Percentiles rank a stretch among this genome's conserved stretches.
Evolutionary conservation across 2,888 invertebrate species (phyloP).

Genomic region (Eupithecia inturbata): DNA sequence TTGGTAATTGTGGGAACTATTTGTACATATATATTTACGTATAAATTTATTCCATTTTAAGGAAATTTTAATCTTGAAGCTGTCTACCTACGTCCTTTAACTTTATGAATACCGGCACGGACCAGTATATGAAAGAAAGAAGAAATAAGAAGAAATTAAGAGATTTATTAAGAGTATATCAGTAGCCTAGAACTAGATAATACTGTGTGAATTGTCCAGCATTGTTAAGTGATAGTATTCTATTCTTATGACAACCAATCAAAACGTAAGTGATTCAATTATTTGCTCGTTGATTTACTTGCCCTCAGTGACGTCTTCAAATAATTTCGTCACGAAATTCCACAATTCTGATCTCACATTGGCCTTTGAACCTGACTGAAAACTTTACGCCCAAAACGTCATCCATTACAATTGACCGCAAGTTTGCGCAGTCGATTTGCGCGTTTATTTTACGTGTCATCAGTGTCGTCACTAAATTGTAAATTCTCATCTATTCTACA

Average conservation of each 20-base stretch:
- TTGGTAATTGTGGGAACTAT: constrained; percentile 18
- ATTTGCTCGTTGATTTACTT: neutral
- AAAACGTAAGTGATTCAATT: neutral
- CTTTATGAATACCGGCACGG: neutral
- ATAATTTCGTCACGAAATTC: neutral
- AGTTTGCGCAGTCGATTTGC: neutral
- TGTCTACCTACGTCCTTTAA: neutral
- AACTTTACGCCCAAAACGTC: neutral
- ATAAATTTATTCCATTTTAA: neutral
- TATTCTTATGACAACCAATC: neutral
- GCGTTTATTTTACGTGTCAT: neutral
- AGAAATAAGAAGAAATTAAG: too few species aligned
- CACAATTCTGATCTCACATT: neutral
- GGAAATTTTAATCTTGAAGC: neutral
- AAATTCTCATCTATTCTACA: neutral
- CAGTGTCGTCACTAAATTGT: constrained; percentile 11
- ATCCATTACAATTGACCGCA: neutral
- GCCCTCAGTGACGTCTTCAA: neutral
- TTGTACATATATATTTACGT: neutral
- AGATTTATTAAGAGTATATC: too few species aligned
- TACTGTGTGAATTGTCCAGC: too few species aligned
- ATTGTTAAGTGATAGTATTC: too few species aligned
- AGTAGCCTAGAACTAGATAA: too few species aligned
- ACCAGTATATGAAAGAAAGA: neutral
- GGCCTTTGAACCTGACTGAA: neutral